Evolutionary conservation across 2,888 invertebrate species (phyloP), one percentile per base, ranked within the genome.

Genomic region (Hetaerina titia): DNA sequence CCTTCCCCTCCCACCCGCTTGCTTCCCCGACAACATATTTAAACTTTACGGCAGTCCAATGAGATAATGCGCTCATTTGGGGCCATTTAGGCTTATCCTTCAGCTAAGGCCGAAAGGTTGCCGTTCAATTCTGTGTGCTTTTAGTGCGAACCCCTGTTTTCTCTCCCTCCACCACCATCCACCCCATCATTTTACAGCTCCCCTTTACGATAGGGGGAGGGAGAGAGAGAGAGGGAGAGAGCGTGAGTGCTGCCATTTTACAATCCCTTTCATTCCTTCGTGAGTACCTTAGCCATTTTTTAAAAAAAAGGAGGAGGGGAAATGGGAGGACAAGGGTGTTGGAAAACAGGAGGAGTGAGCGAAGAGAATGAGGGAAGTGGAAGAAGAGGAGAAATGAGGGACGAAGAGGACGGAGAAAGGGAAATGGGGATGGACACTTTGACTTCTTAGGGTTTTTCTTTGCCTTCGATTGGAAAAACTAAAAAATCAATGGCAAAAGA

Each of bases 21-120:
- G n/a, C 69, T 64, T n/a, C 22, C 69, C 7, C 0, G 69, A n/a
- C 69, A n/a, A 22, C 19, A 19, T 69, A 22, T 69, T 5, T 19
- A 69, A 69, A 69, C 69, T 69, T 69, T 69, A 69, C 22, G 69
- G 69, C 69, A n/a, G n/a, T n/a, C 19, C 8, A 22, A 69, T 69
- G n/a, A 69, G 69, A 69, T 69, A 69, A 69, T 69, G 69, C 69
- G 69, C 69, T 69, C 69, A 69, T 69, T 69, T 69, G 22, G 69
- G 69, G 69, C 69, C 69, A 22, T 69, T 69, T 69, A 69, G 22
- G 69, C 69, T 69, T 22, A 69, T 69, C 22, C 69, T 22, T 69
- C 4, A 45, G 22, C 69, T n/a, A 19, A 0, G 69, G 69, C 45
- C 69, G 69, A 69, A 45, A 69, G 69, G 60, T 60, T 22, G 69